Evolutionary conservation across 1,140 invertebrate species (phyloP), one percentile per base, ranked within the genome.

Genomic region (Nasonia longicornis): DNA sequence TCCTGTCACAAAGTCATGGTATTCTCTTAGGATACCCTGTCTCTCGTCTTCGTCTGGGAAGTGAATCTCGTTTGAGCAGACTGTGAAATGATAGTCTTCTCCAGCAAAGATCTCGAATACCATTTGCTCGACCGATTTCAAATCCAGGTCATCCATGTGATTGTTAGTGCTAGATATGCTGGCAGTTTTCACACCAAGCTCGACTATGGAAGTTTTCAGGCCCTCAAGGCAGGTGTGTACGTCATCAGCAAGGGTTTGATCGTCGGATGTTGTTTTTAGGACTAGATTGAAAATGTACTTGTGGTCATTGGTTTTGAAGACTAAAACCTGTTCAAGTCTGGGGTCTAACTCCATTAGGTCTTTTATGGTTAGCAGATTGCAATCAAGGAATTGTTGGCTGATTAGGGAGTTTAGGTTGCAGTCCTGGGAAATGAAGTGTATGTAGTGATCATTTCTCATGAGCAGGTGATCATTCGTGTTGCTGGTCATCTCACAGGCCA

Each of bases 1-100:
- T 64, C 85, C 84, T 0, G 87, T 69, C 0, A 85, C 80, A 38
- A 86, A 86, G 16, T 85, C 83, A 79, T 90, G 88, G 77, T 84
- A 86, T 29, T 86, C 85, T 83, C 86, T 85, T 38, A 89, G 35
- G 20, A 90, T 86, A 52, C 79, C 22, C 22, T 85, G 83, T 29
- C 88, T 87, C 79, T 88, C 86, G 26, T 87, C 14, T 64, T 38
- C 20, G 8, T 52, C 45, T 3, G 77, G 77, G 22, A 58, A 63
- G n/a, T n/a, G 16, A 2, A 64, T 63, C 1, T 78, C 66, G 12
- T 67, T 67, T 6, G 77, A 70, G 26, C 67, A 78, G 6, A 78
- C 22, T 11, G 52, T 38, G 4, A 79, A 75, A 0, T 45, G 70
- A 66, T 71, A 80, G 0, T 77, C 79, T 22, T 69, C 14, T 58